Conservation (phyloP, 2,797 vertebrate species). For the Columba guinea region DNA sequence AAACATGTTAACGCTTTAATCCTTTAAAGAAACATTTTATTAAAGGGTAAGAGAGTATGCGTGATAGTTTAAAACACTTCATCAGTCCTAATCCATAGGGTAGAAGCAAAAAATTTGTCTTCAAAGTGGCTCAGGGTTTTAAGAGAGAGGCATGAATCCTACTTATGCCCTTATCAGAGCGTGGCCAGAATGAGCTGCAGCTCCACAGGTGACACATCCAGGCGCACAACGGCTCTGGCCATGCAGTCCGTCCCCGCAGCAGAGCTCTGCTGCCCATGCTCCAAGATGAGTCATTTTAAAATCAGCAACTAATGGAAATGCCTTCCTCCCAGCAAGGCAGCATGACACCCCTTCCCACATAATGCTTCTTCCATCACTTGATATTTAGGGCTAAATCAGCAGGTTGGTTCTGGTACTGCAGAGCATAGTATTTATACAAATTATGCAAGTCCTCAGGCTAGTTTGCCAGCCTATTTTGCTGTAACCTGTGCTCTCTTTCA, state of each 20-base stretch:
- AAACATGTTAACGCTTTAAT: conserved; percentile 9
- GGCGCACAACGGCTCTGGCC: not conserved
- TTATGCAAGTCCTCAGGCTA: not conserved
- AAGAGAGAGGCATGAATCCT: not conserved
- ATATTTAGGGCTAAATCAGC: not conserved
- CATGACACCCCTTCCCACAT: not conserved
- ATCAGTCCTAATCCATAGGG: not conserved
- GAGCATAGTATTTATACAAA: not conserved
- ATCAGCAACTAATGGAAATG: not conserved
- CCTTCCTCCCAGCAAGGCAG: not conserved
- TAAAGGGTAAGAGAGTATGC: not conserved
- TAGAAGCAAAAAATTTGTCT: not conserved
- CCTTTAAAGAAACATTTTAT: conserved; percentile 15
- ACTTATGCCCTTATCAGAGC: not conserved
- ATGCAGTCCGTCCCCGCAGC: not conserved
- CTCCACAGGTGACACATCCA: not conserved
- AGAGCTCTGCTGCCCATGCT: not conserved
- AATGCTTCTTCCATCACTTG: not conserved
- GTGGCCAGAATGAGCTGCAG: not conserved
- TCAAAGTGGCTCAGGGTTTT: not conserved
- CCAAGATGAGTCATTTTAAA: not conserved
- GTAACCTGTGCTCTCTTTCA: not conserved
- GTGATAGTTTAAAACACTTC: not conserved
- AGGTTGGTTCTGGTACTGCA: not conserved
- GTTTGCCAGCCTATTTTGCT: not conserved